phyloP scores from a whole-genome alignment of 2,888 invertebrate genomes.

The Agonum fuliginosum region DNA sequence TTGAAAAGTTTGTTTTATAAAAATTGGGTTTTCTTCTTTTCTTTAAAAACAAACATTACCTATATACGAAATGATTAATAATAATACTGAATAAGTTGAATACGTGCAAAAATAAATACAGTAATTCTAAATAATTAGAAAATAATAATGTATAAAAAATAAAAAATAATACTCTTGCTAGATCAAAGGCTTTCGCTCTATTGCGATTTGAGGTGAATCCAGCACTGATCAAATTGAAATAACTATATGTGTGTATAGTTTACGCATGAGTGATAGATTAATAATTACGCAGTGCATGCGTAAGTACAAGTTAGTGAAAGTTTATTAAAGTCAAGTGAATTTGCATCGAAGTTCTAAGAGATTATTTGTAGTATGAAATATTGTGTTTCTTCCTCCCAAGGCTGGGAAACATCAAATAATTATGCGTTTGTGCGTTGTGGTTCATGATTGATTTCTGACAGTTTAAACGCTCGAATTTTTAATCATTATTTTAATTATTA shows the following conservation, averaged over 20 bases:
- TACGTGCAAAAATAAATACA: too few species aligned
- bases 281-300: slow-evolving; percentile 22
- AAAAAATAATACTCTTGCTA: too few species aligned
- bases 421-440: slow-evolving; percentile 30
- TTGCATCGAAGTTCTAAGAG: background rate
- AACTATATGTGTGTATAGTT: background rate
- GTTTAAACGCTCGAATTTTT: slow-evolving; percentile 45
- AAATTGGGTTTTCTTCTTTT: too few species aligned
- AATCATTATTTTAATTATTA: slow-evolving; percentile 43
- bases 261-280: slow-evolving; percentile 3
- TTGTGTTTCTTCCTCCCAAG: background rate
- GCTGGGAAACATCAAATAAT: slow-evolving; percentile 18
- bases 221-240: too few species aligned
- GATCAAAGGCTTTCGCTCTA: too few species aligned
- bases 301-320: slow-evolving; percentile 15
- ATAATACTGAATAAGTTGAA: too few species aligned
- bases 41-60: too few species aligned
- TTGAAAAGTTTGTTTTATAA: too few species aligned
- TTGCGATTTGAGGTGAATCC: too few species aligned
- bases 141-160: too few species aligned
- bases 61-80: too few species aligned
- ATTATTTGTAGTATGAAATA: slow-evolving; percentile 11
- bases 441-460: slow-evolving; percentile 55
- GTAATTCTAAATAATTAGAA: too few species aligned
- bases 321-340: background rate